Percentiles rank a stretch among this genome's conserved stretches.
Conservation (phyloP, 2,888 invertebrate genomes). For the Creontiades dilutus region DNA sequence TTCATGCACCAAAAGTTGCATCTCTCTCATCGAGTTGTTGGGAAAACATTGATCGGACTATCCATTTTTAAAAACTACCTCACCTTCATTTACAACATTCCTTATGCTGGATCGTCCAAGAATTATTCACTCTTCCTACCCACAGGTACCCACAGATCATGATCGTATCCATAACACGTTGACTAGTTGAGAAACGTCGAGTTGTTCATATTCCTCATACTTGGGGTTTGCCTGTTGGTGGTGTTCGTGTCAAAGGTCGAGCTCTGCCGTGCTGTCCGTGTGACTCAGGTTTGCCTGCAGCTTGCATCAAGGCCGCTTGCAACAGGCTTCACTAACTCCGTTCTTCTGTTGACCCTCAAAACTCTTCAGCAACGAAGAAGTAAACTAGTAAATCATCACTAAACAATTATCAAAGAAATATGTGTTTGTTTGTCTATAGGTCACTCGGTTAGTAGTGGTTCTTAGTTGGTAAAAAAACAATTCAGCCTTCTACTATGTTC, state of each 20-base stretch:
- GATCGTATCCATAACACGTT: neutral
- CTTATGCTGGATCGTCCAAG: neutral
- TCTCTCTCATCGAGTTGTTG: too few species aligned
- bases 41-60: too few species aligned
- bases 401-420: too few species aligned
- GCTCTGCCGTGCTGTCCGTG: neutral
- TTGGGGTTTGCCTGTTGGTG: neutral
- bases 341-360: neutral
- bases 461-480: too few species aligned
- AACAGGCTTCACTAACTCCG: neutral
- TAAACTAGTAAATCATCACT: neutral
- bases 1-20: too few species aligned
- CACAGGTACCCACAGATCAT: neutral
- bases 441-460: too few species aligned
- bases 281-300: conserved; percentile 11
- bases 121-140: neutral
- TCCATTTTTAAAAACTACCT: neutral
- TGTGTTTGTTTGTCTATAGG: too few species aligned
- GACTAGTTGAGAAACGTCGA: neutral
- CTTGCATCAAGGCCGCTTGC: conserved; percentile 14
- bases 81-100: neutral
- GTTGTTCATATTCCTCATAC: neutral
- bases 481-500: too few species aligned
- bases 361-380: neutral
- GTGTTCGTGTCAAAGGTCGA: conserved; percentile 16